Conservation (phyloP, 2,888 invertebrate genomes). For the Agonum fuliginosum region DNA sequence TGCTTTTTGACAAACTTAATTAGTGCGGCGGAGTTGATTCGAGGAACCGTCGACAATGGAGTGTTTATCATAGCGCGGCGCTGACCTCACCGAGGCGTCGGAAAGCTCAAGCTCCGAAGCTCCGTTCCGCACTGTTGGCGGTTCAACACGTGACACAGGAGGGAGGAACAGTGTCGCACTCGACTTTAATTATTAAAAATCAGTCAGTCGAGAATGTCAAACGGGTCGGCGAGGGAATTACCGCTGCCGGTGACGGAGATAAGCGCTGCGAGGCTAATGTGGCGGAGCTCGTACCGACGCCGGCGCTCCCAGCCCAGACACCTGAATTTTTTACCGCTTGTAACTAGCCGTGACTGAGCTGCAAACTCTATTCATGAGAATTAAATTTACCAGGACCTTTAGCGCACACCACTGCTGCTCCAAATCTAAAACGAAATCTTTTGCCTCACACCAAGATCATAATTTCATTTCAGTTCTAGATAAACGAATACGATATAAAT, state of each 20-base stretch:
- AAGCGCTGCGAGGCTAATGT: slow-evolving; percentile 46
- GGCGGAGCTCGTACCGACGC: not conserved
- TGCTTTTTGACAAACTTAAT: slow-evolving; percentile 60
- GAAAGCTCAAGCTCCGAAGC: no score
- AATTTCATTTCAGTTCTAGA: not conserved
- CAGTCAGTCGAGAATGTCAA: slow-evolving; percentile 60
- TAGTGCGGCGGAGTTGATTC: slow-evolving; percentile 50
- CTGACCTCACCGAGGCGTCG: slow-evolving; percentile 30
- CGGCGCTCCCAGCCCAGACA: not conserved
- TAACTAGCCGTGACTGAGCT: slow-evolving; percentile 29
- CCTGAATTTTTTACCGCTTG: slow-evolving; percentile 25
- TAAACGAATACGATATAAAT: not conserved
- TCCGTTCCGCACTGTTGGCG: slow-evolving; percentile 56
- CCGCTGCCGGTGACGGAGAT: slow-evolving; percentile 37
- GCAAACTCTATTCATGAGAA: slow-evolving; percentile 18
- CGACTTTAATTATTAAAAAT: slow-evolving; percentile 60
- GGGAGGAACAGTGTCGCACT: slow-evolving; percentile 45
- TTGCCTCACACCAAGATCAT: no score
- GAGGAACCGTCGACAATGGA: slow-evolving; percentile 43
- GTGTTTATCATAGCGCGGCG: slow-evolving; percentile 49
- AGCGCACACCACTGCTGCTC: not conserved
- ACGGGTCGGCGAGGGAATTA: slow-evolving; percentile 52
- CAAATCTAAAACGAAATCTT: not conserved
- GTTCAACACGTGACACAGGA: slow-evolving; percentile 57
- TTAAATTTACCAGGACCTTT: not conserved